phyloP scores from a whole-genome alignment of 2,113 vertebrate species.

The Poeciliopsis occidentalis region DNA sequence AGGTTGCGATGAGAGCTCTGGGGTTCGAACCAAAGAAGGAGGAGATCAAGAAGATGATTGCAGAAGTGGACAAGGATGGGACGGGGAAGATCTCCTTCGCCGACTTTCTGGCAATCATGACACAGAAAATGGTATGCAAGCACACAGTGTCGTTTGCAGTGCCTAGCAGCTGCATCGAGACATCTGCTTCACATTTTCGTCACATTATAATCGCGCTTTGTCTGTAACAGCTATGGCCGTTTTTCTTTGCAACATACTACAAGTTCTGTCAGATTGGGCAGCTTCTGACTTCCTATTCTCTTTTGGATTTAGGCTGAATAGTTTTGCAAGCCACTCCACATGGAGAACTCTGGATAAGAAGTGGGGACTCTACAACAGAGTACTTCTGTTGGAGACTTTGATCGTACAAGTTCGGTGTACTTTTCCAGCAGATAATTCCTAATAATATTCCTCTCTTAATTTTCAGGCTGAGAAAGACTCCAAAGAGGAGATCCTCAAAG shows the following conservation, averaged over 20 bases:
- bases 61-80: conserved; percentile 89
- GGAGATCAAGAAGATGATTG: conserved; percentile 92
- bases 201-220: not conserved
- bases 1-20: conserved; percentile 94
- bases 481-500: conserved; percentile 95
- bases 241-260: no score
- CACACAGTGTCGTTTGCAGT: not conserved
- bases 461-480: conserved; percentile 93
- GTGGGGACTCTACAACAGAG: not conserved
- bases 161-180: not conserved
- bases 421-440: not conserved
- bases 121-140: conserved; percentile 89
- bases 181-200: not conserved
- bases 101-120: conserved; percentile 90
- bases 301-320: not conserved
- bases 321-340: not conserved
- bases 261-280: no score
- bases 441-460: not conserved
- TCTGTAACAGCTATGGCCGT: no score
- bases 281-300: no score
- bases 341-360: not conserved
- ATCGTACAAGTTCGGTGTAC: not conserved
- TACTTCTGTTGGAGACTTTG: not conserved
- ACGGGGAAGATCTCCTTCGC: conserved; percentile 90
- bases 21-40: conserved; percentile 96